Conservation (phyloP, 2,113 vertebrate species). For the Calidris pugnax region DNA sequence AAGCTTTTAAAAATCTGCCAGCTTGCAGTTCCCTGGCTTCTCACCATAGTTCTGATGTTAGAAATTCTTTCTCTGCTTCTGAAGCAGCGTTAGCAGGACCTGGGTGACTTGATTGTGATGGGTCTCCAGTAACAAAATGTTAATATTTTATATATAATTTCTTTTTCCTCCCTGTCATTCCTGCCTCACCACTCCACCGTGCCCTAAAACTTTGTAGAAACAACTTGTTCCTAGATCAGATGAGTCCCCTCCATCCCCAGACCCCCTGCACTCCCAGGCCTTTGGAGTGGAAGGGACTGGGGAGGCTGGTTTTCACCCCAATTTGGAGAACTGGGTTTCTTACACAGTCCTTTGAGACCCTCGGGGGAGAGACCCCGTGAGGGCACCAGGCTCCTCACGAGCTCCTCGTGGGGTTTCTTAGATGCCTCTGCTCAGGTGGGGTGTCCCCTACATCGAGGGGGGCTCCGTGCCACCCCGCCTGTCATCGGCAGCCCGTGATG, state of each 20-base stretch:
- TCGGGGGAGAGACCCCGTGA: neutral
- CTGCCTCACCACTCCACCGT: neutral
- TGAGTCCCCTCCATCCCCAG: neutral
- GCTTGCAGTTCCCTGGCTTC: neutral
- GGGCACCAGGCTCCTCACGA: rapidly evolving
- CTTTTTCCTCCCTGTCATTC: neutral
- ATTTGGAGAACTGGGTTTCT: constrained; percentile 25
- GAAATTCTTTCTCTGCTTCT: neutral
- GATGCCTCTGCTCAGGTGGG: neutral
- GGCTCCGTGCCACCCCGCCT: neutral
- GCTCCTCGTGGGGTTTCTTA: neutral
- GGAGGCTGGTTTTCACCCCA: neutral
- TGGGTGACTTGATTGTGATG: neutral
- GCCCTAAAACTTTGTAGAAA: neutral
- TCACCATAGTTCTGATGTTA: neutral
- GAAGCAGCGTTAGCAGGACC: neutral
- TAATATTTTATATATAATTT: neutral
- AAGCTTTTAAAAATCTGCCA: neutral
- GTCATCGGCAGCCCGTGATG: neutral
- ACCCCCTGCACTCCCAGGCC: neutral
- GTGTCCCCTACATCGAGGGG: neutral
- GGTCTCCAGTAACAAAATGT: neutral
- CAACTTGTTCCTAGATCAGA: neutral
- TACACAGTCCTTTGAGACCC: neutral
- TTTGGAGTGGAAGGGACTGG: neutral